A percentile compares a stretch with the other conserved stretches of the same genome.
These are phyloP conservation scores for Centropus bengalensis DNA, from an alignment of 2,113 vertebrate genomes.

Conservation along the genomic window DNA sequence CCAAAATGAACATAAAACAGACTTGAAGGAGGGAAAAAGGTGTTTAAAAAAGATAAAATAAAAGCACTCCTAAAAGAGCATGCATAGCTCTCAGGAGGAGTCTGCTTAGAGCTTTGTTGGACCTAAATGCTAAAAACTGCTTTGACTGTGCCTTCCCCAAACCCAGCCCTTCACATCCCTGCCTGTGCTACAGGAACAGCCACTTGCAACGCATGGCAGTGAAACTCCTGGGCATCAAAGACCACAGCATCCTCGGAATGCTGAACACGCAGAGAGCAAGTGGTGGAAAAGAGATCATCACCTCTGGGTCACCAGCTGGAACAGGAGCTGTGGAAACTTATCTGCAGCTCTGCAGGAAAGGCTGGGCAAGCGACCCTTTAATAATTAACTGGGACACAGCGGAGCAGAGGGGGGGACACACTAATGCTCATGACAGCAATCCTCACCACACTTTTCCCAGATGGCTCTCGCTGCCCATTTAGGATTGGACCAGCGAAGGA, in stretches of 20 bases:
- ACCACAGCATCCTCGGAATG: neutral
- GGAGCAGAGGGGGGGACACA: too few relatives aligned
- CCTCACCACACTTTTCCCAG: neutral
- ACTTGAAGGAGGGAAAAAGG: neutral
- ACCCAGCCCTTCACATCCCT: neutral
- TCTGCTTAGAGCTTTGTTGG: neutral
- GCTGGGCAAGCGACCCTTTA: neutral
- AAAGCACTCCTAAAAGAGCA: neutral
- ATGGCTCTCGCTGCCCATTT: neutral
- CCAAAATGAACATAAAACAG: neutral
- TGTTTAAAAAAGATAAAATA: neutral
- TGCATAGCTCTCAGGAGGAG: neutral
- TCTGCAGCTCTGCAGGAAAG: neutral
- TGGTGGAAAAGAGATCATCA: neutral
- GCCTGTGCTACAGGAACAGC: neutral
- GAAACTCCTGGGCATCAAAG: neutral
- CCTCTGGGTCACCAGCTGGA: neutral
- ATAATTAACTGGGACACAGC: neutral
- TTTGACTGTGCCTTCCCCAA: neutral
- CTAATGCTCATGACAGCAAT: neutral
- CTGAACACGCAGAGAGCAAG: neutral
- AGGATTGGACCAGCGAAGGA: neutral
- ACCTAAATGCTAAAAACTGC: neutral
- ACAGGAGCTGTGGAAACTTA: neutral
- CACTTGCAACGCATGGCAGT: rapidly evolving